A percentile compares a stretch with the other conserved stretches of the same genome.
Conservation (phyloP, 35 echinoderm and acorn worm species). For the Lytechinus variegatus region DNA sequence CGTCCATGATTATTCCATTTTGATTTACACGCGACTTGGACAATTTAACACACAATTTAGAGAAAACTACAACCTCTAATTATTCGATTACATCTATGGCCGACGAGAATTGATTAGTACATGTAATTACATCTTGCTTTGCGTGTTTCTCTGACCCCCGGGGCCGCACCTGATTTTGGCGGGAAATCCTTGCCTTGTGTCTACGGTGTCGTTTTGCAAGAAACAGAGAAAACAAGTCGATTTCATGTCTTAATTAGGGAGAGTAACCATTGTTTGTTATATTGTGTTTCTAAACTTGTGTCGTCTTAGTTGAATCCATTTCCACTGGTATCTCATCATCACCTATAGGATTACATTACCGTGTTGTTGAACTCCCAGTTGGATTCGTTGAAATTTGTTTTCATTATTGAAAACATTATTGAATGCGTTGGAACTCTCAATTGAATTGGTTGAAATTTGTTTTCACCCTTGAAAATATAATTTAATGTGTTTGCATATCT, state of each 20-base stretch:
- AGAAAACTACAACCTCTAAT: background rate
- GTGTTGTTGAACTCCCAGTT: background rate
- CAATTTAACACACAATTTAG: background rate
- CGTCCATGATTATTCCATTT: too few relatives aligned
- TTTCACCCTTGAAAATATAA: too few relatives aligned
- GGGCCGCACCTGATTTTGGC: slow-evolving; percentile 14
- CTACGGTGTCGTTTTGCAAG: background rate
- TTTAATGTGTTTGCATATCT: too few relatives aligned
- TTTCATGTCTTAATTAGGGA: background rate
- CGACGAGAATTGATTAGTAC: background rate
- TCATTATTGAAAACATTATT: too few relatives aligned
- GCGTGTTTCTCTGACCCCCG: background rate
- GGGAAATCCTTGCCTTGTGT: background rate
- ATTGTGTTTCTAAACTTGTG: background rate
- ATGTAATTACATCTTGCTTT: slow-evolving; percentile 3
- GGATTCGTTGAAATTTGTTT: too few relatives aligned
- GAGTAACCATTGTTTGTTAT: background rate
- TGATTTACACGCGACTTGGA: background rate
- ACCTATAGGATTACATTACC: background rate
- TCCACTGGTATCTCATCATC: background rate
- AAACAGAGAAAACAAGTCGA: background rate
- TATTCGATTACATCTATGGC: background rate
- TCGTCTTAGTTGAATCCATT: background rate
- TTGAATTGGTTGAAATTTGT: too few relatives aligned
- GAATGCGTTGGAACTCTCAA: too few relatives aligned